Base-by-base conservation (phyloP, 2,888 invertebrate species). In the Atrina japonica region DNA sequence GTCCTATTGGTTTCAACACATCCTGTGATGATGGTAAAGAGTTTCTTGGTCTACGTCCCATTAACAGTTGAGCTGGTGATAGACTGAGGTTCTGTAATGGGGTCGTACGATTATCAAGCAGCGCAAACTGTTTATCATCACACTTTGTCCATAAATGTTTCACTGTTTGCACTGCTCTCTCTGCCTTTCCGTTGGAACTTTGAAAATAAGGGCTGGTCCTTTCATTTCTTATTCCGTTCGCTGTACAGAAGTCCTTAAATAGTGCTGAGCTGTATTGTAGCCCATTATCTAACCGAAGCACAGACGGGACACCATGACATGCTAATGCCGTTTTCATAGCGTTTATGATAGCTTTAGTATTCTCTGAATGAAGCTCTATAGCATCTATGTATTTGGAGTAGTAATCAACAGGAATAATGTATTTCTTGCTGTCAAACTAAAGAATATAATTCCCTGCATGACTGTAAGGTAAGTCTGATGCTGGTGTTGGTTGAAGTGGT, bases 121-220 rank as follows among this genome's bases (percentile, higher is more conserved):
- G 47, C 7, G 63, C 58, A 18, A 68, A 23, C n/a, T 64, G n/a
- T n/a, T n/a, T n/a, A n/a, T n/a, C n/a, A n/a, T n/a, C n/a, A n/a
- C n/a, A n/a, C n/a, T n/a, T n/a, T n/a, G n/a, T n/a, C n/a, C n/a
- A n/a, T n/a, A n/a, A n/a, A n/a, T n/a, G n/a, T n/a, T n/a, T n/a
- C n/a, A 76, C 73, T 11, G 72, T 78, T 56, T 80, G 78, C 18
- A 80, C 67, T 3, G 80, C 77, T 65, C 77, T 29, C 64, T 80
- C 80, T 3, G 81, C 81, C 56, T 77, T 77, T 23, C 77, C 77
- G n/a, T n/a, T n/a, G n/a, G n/a, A n/a, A n/a, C 67, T 63, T 55
- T 79, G 75, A n/a, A n/a, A n/a, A n/a, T n/a, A n/a, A n/a, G n/a
- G n/a, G n/a, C n/a, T n/a, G n/a, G n/a, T n/a, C n/a, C 71, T 80